Evolutionary conservation across 2,888 invertebrate species (phyloP).

Genomic region (Zaprionus lineosus): DNA sequence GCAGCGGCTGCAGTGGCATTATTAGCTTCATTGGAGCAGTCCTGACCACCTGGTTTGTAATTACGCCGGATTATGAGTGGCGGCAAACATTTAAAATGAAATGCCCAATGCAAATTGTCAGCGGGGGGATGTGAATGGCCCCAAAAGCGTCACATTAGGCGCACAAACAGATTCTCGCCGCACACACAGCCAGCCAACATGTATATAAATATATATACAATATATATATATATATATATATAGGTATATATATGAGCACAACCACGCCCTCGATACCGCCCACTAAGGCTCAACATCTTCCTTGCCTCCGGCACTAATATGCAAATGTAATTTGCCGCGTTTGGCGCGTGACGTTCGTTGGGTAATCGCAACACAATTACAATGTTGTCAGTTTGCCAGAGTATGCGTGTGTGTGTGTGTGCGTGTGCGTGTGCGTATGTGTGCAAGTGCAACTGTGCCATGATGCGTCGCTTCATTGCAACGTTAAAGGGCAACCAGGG

Average conservation of each 20-base stretch:
- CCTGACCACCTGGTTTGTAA: slow-evolving; percentile 56
- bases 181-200: background rate
- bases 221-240: no score
- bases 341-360: slow-evolving; percentile 78
- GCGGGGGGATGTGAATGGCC: slow-evolving; percentile 36
- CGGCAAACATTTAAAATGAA: slow-evolving; percentile 75
- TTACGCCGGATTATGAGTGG: slow-evolving; percentile 66
- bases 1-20: no score
- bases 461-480: slow-evolving; percentile 51
- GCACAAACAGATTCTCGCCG: slow-evolving; percentile 17
- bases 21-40: slow-evolving; percentile 27
- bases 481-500: slow-evolving; percentile 21
- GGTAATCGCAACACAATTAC: slow-evolving; percentile 80
- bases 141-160: slow-evolving; percentile 39
- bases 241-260: background rate
- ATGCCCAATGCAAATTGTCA: slow-evolving; percentile 75
- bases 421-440: slow-evolving; percentile 21
- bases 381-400: slow-evolving; percentile 60
- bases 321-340: slow-evolving; percentile 80
- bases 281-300: no score
- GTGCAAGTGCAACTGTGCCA: slow-evolving; percentile 33
- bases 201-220: background rate
- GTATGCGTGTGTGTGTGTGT: slow-evolving; percentile 17
- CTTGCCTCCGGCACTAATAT: slow-evolving; percentile 65
- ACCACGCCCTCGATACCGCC: no score